Percentiles rank a stretch among this genome's conserved stretches.
Evolutionary conservation across 1,140 invertebrate species (phyloP).

Genomic region (Samia ricini): DNA sequence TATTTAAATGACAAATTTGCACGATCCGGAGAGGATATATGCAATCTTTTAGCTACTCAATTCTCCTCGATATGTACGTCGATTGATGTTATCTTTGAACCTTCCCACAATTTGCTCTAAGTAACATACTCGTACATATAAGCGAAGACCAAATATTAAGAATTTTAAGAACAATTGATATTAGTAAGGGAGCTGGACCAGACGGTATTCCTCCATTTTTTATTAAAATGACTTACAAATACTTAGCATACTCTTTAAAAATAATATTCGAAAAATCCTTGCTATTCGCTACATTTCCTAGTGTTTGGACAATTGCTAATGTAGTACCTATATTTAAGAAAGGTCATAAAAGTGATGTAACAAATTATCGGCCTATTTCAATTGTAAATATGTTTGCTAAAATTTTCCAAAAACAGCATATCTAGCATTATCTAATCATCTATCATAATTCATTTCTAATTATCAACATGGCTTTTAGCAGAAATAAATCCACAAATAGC

Average conservation of each 20-base stretch:
- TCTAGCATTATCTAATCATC: background rate
- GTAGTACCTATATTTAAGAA: background rate
- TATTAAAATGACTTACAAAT: background rate
- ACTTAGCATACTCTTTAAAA: background rate
- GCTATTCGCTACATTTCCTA: background rate
- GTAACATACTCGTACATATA: background rate
- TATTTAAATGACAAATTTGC: background rate
- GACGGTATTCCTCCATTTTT: background rate
- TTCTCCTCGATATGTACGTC: background rate
- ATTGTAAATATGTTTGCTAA: constrained; percentile 1
- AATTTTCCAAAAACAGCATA: background rate
- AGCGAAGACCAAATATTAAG: background rate
- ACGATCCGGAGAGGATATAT: background rate
- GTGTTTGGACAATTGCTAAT: background rate
- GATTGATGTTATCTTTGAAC: no score
- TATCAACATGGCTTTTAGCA: background rate
- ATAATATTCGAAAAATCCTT: background rate
- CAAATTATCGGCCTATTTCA: background rate
- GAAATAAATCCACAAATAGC: background rate
- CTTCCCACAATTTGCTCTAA: background rate
- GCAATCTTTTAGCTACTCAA: background rate
- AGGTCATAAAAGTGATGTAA: background rate
- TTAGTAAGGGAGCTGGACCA: background rate
- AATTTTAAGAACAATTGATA: background rate
- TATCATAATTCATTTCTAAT: background rate